phyloP scores from a whole-genome alignment of 2,888 invertebrate species.

The Brachyptera risi region DNA sequence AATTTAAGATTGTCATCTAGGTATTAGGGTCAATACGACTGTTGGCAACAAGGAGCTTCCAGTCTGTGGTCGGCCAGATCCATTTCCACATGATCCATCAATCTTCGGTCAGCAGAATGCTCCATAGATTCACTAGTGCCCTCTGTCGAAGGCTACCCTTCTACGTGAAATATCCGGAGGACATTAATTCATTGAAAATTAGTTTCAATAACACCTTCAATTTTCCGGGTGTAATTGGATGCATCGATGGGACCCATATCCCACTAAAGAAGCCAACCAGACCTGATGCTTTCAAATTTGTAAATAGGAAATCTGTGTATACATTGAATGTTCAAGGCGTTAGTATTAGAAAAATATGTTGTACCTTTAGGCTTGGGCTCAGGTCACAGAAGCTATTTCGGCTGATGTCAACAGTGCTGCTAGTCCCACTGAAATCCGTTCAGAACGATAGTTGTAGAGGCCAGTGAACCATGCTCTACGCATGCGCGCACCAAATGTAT shows the following conservation, averaged over 20 bases:
- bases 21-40: background rate
- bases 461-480: too few species aligned
- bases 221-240: conserved; percentile 25
- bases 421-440: too few species aligned
- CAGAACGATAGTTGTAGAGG: too few species aligned
- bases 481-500: too few species aligned
- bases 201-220: background rate
- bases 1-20: too few species aligned
- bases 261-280: background rate
- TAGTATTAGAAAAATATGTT: too few species aligned
- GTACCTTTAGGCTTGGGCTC: background rate
- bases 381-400: too few species aligned
- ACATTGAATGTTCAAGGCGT: background rate
- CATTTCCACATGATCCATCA: background rate
- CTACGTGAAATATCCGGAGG: background rate
- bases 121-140: background rate
- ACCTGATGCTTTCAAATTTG: background rate
- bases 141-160: background rate
- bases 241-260: conserved; percentile 25
- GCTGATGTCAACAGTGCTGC: too few species aligned
- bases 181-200: background rate
- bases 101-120: background rate
- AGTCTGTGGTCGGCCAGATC: background rate
- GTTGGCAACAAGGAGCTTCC: background rate
- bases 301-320: background rate